Percentiles rank a stretch among this genome's conserved stretches.
phyloP scores from a whole-genome alignment of 2,888 invertebrate species.

The Spisula subtruncata region DNA sequence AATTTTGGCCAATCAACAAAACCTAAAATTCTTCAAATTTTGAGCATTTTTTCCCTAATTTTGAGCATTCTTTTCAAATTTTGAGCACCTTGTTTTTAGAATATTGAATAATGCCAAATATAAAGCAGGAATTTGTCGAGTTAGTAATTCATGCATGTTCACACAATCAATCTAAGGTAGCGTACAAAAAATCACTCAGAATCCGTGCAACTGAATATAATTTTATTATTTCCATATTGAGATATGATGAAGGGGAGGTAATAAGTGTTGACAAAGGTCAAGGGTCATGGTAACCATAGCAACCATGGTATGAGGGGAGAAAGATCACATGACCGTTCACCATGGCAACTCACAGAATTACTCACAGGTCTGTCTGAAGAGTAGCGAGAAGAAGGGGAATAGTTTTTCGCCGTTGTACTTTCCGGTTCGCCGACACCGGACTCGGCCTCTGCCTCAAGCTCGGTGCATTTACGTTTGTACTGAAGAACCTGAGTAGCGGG shows the following conservation, averaged over 20 bases:
- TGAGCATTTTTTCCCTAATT: too few relatives aligned
- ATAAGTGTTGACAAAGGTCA: constrained; percentile 25
- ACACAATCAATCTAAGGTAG: constrained; percentile 18
- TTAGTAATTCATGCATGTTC: constrained; percentile 21
- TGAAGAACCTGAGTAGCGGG: constrained; percentile 90
- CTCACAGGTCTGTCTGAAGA: constrained; percentile 42
- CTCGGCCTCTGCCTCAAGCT: constrained; percentile 90
- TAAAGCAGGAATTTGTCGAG: not conserved
- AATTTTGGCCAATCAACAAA: too few relatives aligned
- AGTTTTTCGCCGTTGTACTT: not conserved
- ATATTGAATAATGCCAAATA: too few relatives aligned
- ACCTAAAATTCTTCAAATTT: too few relatives aligned
- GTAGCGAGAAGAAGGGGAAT: not conserved
- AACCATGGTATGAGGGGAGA: constrained; percentile 15
- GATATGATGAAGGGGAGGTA: not conserved
- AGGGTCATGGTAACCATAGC: constrained; percentile 36
- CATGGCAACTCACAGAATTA: constrained; percentile 52
- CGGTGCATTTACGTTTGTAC: constrained; percentile 95
- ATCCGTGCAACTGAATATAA: constrained; percentile 2
- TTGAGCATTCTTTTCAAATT: too few relatives aligned
- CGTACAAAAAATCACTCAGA: not conserved
- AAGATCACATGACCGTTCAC: constrained; percentile 29
- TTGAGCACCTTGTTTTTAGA: too few relatives aligned
- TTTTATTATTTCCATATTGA: not conserved
- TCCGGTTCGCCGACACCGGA: constrained; percentile 9